These are phyloP conservation scores for Luperina testacea DNA, from an alignment of 2,888 invertebrate genomes.

Conservation along the genomic window DNA sequence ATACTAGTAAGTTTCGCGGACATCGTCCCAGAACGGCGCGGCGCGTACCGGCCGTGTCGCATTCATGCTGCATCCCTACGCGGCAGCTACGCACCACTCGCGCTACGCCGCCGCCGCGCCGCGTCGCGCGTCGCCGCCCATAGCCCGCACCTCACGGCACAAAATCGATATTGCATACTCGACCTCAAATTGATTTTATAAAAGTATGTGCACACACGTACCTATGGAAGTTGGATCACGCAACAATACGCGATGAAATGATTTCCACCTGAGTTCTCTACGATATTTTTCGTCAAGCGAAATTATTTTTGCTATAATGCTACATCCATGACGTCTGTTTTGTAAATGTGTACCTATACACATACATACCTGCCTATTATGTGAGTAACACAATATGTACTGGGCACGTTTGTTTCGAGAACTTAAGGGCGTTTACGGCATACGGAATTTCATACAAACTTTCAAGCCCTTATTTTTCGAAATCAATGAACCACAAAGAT, in stretches of 20 bases:
- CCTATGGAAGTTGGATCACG: slow-evolving; percentile 10
- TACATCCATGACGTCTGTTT: slow-evolving; percentile 11
- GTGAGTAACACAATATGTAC: slow-evolving; percentile 3
- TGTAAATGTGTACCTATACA: not conserved
- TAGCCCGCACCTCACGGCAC: slow-evolving; percentile 39
- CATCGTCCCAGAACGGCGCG: slow-evolving; percentile 61
- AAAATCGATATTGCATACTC: slow-evolving; percentile 61
- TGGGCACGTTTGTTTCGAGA: slow-evolving; percentile 10
- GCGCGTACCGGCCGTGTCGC: slow-evolving; percentile 59
- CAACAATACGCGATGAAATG: slow-evolving; percentile 9
- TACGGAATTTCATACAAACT: too few relatives aligned
- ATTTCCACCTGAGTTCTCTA: slow-evolving; percentile 2
- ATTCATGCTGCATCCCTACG: slow-evolving; percentile 64
- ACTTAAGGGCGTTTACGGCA: not conserved
- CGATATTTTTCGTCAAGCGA: not conserved
- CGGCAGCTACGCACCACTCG: slow-evolving; percentile 41
- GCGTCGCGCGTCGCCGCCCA: slow-evolving; percentile 36
- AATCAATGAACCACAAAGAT: too few relatives aligned
- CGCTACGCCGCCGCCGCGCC: slow-evolving; percentile 40
- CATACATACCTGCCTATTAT: not conserved
- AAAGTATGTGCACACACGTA: slow-evolving; percentile 27
- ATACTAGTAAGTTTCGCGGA: slow-evolving; percentile 49
- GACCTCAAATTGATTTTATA: slow-evolving; percentile 47
- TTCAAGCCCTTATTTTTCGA: too few relatives aligned
- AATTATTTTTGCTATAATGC: not conserved